These are phyloP conservation scores for Ceratina australensis DNA, from an alignment of 1,140 invertebrate species.

Conservation along the genomic window DNA sequence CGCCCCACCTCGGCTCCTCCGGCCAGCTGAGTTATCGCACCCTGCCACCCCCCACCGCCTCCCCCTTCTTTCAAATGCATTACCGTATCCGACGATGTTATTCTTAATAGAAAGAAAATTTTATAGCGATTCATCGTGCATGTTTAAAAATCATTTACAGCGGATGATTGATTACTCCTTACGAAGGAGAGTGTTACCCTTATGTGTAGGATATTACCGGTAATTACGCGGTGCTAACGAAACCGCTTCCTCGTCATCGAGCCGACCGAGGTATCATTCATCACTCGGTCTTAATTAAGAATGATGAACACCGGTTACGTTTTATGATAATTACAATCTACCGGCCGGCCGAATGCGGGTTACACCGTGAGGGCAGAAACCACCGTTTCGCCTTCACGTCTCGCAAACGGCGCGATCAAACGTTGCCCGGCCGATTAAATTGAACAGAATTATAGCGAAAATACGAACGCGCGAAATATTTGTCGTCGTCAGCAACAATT, in stretches of 20 bases:
- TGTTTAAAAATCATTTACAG: not conserved
- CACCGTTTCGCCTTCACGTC: not conserved
- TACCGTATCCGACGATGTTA: not conserved
- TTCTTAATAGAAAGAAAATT: slow-evolving; percentile 6
- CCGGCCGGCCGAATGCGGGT: slow-evolving; percentile 30
- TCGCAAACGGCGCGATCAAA: not conserved
- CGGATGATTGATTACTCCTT: too few species aligned
- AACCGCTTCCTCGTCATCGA: slow-evolving; percentile 31
- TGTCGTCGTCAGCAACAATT: slow-evolving; percentile 49
- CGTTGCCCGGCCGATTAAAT: slow-evolving; percentile 23
- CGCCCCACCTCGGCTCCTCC: not conserved
- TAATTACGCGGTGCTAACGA: slow-evolving; percentile 22
- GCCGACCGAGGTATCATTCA: slow-evolving; percentile 26
- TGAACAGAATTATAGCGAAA: slow-evolving; percentile 37
- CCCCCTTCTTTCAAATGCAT: slow-evolving; percentile 30
- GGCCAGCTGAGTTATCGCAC: not conserved
- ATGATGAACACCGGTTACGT: slow-evolving; percentile 53
- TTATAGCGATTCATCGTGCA: not conserved
- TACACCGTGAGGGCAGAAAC: not conserved
- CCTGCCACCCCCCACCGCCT: slow-evolving; percentile 19
- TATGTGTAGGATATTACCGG: not conserved
- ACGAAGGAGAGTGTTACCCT: too few species aligned
- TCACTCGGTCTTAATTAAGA: slow-evolving; percentile 55
- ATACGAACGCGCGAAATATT: slow-evolving; percentile 39
- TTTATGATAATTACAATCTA: slow-evolving; percentile 60